phyloP scores from a whole-genome alignment of 2,797 vertebrate genomes.

The Propithecus deckenii region DNA sequence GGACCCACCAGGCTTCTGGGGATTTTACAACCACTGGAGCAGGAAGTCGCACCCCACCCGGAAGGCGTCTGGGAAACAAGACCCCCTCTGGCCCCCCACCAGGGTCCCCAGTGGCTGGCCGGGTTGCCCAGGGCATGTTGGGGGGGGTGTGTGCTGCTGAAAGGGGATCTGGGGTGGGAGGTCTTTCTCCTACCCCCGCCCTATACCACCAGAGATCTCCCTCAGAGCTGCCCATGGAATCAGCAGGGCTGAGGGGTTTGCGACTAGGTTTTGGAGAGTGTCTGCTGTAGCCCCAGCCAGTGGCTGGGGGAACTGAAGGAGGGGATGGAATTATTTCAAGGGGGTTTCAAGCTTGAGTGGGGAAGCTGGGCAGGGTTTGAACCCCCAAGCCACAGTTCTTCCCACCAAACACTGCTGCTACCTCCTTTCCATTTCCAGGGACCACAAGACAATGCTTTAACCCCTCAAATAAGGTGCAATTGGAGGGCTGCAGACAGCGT shows the following conservation, averaged over 20 bases:
- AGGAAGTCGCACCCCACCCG: conserved; percentile 75
- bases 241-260: background rate
- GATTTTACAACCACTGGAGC: conserved; percentile 65
- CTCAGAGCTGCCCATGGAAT: background rate
- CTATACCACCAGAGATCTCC: too few species aligned
- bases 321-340: background rate
- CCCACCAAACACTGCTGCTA: background rate
- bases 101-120: background rate
- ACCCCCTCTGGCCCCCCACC: background rate
- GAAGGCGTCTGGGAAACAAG: conserved; percentile 65
- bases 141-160: background rate
- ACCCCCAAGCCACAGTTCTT: background rate
- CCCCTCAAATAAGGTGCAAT: background rate
- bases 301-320: background rate
- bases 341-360: background rate
- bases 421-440: background rate
- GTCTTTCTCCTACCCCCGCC: background rate
- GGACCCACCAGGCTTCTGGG: conserved; percentile 64
- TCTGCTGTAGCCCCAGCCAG: background rate
- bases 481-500: accelerated
- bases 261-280: background rate
- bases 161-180: background rate
- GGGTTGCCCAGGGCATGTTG: background rate
- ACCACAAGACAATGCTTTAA: too few species aligned
- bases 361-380: background rate